phyloP scores from a whole-genome alignment of 1,140 invertebrate species.

The Drosophila novamexicana region DNA sequence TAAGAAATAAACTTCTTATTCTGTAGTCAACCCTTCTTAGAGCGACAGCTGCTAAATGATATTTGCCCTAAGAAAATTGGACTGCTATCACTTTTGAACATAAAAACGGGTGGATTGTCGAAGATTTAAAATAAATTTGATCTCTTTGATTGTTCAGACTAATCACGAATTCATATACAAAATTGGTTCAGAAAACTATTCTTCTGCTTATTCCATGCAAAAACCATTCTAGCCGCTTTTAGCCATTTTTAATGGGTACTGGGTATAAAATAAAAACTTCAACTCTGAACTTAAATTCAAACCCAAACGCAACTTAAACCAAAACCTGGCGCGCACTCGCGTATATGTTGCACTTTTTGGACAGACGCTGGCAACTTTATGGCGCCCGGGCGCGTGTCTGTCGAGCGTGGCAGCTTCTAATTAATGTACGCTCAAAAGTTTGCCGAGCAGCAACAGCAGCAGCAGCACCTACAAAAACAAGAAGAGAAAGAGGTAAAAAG shows the following conservation, averaged over 20 bases:
- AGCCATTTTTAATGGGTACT: not conserved
- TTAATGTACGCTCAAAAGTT: constrained; percentile 71
- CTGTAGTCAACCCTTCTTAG: too few species aligned
- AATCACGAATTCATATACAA: too few species aligned
- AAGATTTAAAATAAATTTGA: too few species aligned
- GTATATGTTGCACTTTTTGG: constrained; percentile 65
- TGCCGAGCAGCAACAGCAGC: constrained; percentile 23
- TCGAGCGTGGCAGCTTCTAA: constrained; percentile 76
- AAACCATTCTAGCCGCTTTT: not conserved
- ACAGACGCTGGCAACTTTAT: constrained; percentile 53
- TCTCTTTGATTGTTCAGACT: too few species aligned
- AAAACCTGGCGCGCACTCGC: constrained; percentile 34
- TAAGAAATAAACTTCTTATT: too few species aligned
- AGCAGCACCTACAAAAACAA: not conserved
- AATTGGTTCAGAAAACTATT: too few species aligned
- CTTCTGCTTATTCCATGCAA: too few species aligned
- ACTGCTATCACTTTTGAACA: too few species aligned
- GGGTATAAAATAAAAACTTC: constrained; percentile 6
- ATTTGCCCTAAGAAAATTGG: too few species aligned
- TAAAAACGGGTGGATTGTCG: too few species aligned
- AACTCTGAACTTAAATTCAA: constrained; percentile 47
- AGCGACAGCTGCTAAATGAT: too few species aligned
- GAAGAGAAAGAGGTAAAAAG: constrained; percentile 4
- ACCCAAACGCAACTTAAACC: constrained; percentile 59
- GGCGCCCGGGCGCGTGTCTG: constrained; percentile 60